Base-by-base conservation (phyloP, 2,888 invertebrate species). In the Cantharis lateralis region DNA sequence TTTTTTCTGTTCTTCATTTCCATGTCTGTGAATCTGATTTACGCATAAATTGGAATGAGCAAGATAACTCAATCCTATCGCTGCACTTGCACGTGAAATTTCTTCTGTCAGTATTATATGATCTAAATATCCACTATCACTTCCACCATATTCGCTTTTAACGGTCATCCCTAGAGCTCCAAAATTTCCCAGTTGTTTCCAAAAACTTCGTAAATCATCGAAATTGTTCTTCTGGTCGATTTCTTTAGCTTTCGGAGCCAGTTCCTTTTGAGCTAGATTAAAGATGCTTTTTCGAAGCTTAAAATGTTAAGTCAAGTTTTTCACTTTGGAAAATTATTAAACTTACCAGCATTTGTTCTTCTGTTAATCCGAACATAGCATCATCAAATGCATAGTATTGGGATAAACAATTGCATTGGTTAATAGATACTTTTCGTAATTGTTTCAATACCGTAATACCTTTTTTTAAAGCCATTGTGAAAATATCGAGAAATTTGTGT, bases 31-130 rank as follows among this genome's bases (percentile, higher is more conserved):
- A 76, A 99, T 94, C 89, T 99, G 99, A 88, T 99, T 99, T 9
- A 99, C 89, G 86, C 98, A 99, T 10, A 99, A 91, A 89, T 99
- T 99, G 0, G 99, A 98, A 88, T 99, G 98, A 2, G 98, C 98
- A 7, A 97, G 98, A 86, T 99, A 99, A 71, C 97, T 97, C 2
- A 99, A 89, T 0, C 91, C 97, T 68, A 99, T 92, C 0, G 94
- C 92, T 0, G 91, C 94, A 78, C 93, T 92, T 7, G 95, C 98
- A 84, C 99, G 92, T 2, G 97, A 97, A 73, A 99, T 86, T 89
- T 99, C 99, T 87, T 99, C 99, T 93, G 96, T 93, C 24, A 97
- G 94, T 75, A 99, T 90, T 79, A 95, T 93, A 85, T 99, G 98
- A 84, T 98, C 98, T 63, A 96, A 90, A 87, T 98, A 99, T 75